Evolutionary conservation across 2,797 vertebrate species (phyloP), one percentile per base, ranked within the genome.

Genomic region (Poecilia wingei): DNA sequence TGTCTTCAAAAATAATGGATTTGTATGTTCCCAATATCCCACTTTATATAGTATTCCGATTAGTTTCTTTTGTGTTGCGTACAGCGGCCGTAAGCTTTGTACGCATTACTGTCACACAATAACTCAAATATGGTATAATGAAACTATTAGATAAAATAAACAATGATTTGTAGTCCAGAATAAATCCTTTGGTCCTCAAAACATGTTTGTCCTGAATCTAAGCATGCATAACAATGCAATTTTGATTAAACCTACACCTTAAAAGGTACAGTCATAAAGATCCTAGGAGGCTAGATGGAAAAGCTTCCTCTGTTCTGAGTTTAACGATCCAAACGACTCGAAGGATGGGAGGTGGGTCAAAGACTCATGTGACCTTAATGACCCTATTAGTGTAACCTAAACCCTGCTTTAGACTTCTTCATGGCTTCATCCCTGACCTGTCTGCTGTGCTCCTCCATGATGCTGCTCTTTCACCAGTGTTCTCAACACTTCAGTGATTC

Each of bases 331-430:
- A 45, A 45, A 45, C 12, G 4, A 43, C 68, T 70, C 5, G 0
- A 70, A 43, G 25, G 20, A 28, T 43, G 39, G 68, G 68, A 43
- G 68, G 68, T 7, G 22, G 68, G 41, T 70, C 39, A 70, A 45
- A 70, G 10, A 16, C 20, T n/a, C 22, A 3, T 43, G 39, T 14
- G 68, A 70, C 68, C 68, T 45, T 6, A 43, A n/a, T 28, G 68
- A 70, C 25, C 68, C 68, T 70, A n/a, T 70, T n/a, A 70, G 25
- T 28, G 68, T 43, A 43, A 68, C 64, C 64, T 68, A 68, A 68
- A 68, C 68, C 39, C 41, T 43, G 68, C 41, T 43, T 16, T 25
- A 25, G 64, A 14, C 12, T 14, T 45, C 41, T 70, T 70, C 68
- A n/a, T 12, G 9, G 22, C 36, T 25, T 68, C 39, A 68, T 25